Percentiles rank a stretch among this genome's conserved stretches.
Conservation (phyloP, 2,797 vertebrate species). For the Merluccius polli region DNA sequence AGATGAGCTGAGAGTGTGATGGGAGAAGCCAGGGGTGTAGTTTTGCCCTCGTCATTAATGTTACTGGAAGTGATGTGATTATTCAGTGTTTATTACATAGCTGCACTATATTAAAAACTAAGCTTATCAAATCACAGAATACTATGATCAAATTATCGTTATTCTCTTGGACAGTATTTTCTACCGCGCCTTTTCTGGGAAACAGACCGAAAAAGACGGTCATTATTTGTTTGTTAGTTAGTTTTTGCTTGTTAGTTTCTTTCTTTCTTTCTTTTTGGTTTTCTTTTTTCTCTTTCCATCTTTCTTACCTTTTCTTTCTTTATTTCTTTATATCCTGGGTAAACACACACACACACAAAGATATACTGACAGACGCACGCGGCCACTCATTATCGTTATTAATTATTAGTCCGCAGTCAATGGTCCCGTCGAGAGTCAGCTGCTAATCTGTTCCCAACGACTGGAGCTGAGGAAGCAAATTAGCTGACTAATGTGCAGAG, state of each 20-base stretch:
- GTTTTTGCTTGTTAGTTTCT: not conserved
- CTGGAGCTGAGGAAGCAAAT: constrained; percentile 46
- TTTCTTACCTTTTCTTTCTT: not conserved
- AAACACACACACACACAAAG: constrained; percentile 1
- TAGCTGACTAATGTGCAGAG: constrained; percentile 45
- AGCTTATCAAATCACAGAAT: not conserved
- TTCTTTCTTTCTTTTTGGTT: not conserved
- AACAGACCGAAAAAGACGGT: not conserved
- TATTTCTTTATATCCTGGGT: not conserved
- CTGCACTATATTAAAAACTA: not conserved
- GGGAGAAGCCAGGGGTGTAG: not conserved
- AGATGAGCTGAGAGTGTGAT: not conserved
- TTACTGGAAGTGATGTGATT: not conserved
- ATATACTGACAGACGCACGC: not conserved
- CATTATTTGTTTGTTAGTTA: not conserved
- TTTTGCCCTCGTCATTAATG: not conserved
- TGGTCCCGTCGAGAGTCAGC: constrained; percentile 29
- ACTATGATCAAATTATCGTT: not conserved
- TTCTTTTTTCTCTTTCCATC: not conserved
- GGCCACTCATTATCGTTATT: constrained; percentile 17
- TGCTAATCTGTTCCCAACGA: constrained; percentile 53
- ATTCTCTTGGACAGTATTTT: not conserved
- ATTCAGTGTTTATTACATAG: constrained; percentile 1
- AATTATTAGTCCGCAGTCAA: constrained; percentile 34
- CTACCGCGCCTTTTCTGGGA: not conserved